Conservation (phyloP, 2,888 invertebrate species). For the Spisula solida region DNA sequence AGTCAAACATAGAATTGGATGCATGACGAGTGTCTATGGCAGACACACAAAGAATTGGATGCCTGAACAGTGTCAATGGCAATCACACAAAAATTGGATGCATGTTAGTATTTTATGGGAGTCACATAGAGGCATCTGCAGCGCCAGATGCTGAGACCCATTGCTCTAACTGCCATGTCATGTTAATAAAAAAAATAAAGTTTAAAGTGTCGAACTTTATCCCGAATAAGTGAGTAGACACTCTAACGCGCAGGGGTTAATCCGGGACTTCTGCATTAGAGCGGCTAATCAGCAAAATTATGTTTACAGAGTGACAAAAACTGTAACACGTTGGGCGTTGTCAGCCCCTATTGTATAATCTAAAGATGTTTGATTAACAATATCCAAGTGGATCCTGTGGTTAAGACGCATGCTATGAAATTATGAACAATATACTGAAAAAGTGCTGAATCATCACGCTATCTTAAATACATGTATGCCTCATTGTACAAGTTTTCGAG, state of each 20-base stretch:
- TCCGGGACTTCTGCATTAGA: background rate
- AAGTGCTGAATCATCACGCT: background rate
- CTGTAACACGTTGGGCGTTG: background rate
- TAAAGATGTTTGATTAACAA: background rate
- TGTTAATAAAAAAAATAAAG: background rate
- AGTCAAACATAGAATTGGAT: no score
- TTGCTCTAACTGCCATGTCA: background rate
- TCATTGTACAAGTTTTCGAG: background rate
- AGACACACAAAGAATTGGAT: no score
- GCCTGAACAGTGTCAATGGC: no score
- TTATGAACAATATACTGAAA: background rate
- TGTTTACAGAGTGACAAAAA: background rate
- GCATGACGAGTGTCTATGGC: no score
- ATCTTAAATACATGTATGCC: background rate
- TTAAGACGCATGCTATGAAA: background rate
- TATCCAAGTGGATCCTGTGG: background rate
- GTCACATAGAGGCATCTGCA: no score
- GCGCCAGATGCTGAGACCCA: background rate
- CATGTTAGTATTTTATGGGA: no score
- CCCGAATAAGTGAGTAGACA: background rate
- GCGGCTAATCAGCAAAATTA: background rate
- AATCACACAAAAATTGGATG: no score
- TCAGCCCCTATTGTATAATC: background rate
- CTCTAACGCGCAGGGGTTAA: background rate
- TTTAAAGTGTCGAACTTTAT: slow-evolving; percentile 3